Conservation (phyloP, 2,888 invertebrate species). For the Stenurella melanura region DNA sequence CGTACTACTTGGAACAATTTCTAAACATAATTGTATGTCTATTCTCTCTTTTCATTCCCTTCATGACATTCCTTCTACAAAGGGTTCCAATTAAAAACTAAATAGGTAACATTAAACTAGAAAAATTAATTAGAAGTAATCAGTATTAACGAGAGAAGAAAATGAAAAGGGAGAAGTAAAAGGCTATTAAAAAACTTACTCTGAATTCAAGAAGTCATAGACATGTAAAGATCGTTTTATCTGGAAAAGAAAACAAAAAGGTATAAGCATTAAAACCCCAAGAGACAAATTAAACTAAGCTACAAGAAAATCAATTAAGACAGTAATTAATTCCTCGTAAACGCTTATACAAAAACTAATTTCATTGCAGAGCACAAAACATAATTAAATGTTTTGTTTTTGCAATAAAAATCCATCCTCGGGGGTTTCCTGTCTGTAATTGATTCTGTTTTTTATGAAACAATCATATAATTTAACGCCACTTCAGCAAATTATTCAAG, state of each 20-base stretch:
- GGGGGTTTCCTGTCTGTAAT: conserved; percentile 67
- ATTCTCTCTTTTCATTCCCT: conserved; percentile 4
- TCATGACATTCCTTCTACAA: conserved; percentile 15
- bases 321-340: conserved; percentile 71
- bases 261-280: conserved; percentile 63
- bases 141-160: conserved; percentile 30
- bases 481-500: conserved; percentile 55
- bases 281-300: conserved; percentile 67
- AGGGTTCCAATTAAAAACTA: conserved; percentile 41
- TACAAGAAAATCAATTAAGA: conserved; percentile 71
- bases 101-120: conserved; percentile 41
- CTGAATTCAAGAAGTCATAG: conserved; percentile 57
- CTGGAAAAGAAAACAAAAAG: conserved; percentile 60
- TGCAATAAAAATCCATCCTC: conserved; percentile 67
- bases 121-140: conserved; percentile 42
- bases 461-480: conserved; percentile 66
- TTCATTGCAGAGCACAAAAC: conserved; percentile 70
- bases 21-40: background rate
- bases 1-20: background rate
- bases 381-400: conserved; percentile 71
- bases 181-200: conserved; percentile 49
- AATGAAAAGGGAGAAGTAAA: conserved; percentile 17
- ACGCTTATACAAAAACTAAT: conserved; percentile 70
- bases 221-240: conserved; percentile 57
- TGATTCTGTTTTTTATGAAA: conserved; percentile 63